These are phyloP conservation scores for Alligator sinensis DNA, from an alignment of 2,113 vertebrate genomes.

Conservation along the genomic window DNA sequence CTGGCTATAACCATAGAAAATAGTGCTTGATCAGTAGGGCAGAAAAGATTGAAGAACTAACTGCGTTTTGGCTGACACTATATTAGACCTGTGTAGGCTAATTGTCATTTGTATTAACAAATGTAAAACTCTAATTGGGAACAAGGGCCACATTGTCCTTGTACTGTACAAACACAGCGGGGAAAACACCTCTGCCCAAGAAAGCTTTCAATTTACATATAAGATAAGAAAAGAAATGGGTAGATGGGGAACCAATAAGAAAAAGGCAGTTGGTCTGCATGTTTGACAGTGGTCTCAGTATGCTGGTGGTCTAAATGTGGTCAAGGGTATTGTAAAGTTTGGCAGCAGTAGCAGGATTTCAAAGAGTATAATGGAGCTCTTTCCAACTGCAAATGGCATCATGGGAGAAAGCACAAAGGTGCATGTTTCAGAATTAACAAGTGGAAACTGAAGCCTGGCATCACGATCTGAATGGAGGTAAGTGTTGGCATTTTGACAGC, in stretches of 20 bases:
- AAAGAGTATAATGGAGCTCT: background rate
- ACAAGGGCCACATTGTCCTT: background rate
- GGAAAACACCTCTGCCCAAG: background rate
- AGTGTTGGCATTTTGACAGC: background rate
- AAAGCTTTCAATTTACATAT: background rate
- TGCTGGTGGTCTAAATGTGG: background rate
- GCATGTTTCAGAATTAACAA: background rate
- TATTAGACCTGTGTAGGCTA: background rate
- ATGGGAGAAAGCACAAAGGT: background rate
- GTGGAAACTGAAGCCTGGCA: background rate
- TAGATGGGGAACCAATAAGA: background rate
- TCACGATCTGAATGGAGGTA: background rate
- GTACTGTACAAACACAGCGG: background rate
- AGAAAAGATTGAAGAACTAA: constrained; percentile 30
- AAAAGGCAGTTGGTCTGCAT: background rate
- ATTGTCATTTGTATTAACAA: background rate
- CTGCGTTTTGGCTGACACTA: background rate
- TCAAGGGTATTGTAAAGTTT: background rate
- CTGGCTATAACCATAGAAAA: constrained; percentile 37
- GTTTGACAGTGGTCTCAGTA: background rate
- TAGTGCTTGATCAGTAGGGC: constrained; percentile 2
- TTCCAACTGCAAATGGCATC: background rate
- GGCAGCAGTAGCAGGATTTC: background rate
- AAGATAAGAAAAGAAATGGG: background rate
- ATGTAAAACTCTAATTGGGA: background rate